Conservation (phyloP, 2,113 vertebrate genomes). For the Polypterus senegalus region DNA sequence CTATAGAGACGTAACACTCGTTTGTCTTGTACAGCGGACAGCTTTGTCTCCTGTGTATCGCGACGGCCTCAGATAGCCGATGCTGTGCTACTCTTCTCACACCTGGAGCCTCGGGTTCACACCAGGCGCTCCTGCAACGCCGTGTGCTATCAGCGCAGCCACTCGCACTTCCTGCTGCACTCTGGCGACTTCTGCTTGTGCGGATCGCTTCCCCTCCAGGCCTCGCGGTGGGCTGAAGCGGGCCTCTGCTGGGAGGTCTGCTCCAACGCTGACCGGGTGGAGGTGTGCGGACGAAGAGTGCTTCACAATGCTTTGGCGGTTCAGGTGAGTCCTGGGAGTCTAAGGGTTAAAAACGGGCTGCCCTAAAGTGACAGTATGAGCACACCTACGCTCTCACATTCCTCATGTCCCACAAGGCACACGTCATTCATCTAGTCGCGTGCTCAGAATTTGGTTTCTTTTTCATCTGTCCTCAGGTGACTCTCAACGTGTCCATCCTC, state of each 20-base stretch:
- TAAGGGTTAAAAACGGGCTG: no score
- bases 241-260: constrained; percentile 9
- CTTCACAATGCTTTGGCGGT: constrained; percentile 8
- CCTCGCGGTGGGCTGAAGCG: neutral
- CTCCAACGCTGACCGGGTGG: constrained; percentile 1
- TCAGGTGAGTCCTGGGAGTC: constrained; percentile 10
- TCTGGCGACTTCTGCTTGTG: constrained; percentile 12
- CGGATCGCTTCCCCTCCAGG: constrained; percentile 3
- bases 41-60: constrained; percentile 16
- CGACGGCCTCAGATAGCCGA: neutral
- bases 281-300: constrained; percentile 12
- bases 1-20: no score
- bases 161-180: constrained; percentile 12
- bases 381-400: no score
- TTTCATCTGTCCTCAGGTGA: neutral
- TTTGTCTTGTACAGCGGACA: constrained; percentile 6
- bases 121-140: constrained; percentile 6
- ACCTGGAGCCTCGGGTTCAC: neutral
- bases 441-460: no score
- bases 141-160: constrained; percentile 8
- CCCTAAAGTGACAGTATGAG: no score
- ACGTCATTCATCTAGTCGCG: no score
- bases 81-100: constrained; percentile 8
- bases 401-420: no score
- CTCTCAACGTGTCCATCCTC: neutral